These are phyloP conservation scores for Plagiodera versicolora DNA, from an alignment of 2,888 invertebrate genomes.

Conservation along the genomic window DNA sequence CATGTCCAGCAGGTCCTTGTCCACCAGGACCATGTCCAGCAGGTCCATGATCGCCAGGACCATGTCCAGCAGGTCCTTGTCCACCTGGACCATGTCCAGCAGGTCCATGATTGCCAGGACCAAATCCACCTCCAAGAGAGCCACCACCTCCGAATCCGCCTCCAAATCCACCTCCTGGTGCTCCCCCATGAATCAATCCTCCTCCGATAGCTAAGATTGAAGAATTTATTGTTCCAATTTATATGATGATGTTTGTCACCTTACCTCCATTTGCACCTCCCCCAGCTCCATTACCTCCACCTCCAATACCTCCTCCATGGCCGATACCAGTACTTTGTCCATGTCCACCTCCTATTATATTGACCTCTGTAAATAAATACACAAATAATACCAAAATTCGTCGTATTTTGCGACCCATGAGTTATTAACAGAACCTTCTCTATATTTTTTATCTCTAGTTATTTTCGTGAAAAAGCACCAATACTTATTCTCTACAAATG, in stretches of 20 bases:
- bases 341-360: slow-evolving; percentile 11
- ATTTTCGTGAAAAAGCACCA: too few relatives aligned
- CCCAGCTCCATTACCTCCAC: slow-evolving; percentile 16
- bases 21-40: too few relatives aligned
- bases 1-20: slow-evolving; percentile 11
- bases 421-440: too few relatives aligned
- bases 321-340: slow-evolving; percentile 14
- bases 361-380: slow-evolving; percentile 1
- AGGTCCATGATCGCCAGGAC: slow-evolving; percentile 12
- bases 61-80: neutral
- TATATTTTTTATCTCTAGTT: too few relatives aligned
- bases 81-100: slow-evolving; percentile 7
- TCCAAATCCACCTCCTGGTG: slow-evolving; percentile 7
- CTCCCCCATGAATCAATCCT: slow-evolving; percentile 13
- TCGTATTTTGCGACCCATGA: too few relatives aligned
- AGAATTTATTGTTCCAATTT: too few relatives aligned
- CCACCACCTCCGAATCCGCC: slow-evolving; percentile 13
- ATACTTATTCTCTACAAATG: too few relatives aligned
- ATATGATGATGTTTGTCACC: too few relatives aligned
- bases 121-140: slow-evolving; percentile 14
- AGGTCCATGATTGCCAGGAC: too few relatives aligned
- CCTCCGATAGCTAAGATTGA: slow-evolving; percentile 14
- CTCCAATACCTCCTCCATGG: slow-evolving; percentile 9
- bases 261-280: slow-evolving; percentile 3
- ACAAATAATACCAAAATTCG: too few relatives aligned